Evolutionary conservation across 2,888 invertebrate species (phyloP), one percentile per base, ranked within the genome.

Genomic region (Acanthosepion pharaonis): DNA sequence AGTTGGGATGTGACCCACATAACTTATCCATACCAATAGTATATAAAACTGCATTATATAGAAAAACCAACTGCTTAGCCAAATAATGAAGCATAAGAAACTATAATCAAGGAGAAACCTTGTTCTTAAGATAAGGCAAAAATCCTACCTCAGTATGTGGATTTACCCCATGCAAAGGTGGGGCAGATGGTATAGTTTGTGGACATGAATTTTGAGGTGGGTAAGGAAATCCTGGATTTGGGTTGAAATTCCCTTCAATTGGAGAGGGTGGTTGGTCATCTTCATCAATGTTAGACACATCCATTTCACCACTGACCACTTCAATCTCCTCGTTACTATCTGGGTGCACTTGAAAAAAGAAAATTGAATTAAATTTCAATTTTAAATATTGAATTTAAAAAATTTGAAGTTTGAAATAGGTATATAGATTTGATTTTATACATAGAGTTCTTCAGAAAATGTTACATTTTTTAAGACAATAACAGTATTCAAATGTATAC

Each of bases 271-370:
- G 78, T 78, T n/a, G n/a, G 48, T 96, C 96, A 4, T 96, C 96
- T 94, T 96, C 96, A 48, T 97, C 97, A 48, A 97, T 96, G 95
- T 97, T 97, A 0, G 97, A 97, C 20, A 97, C 97, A 95, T 97
- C 97, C 97, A 97, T 97, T 33, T 96, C 97, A n/a, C 97, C 97
- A 96, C 97, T 97, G n/a, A 97, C 96, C 53, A 96, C 96, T 53
- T 97, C 96, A 49, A 96, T 96, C 91, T 96, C 96, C 64, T 96
- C 96, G 53, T 96, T 96, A 33, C 91, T 94, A 33, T 95, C 95
- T 92, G 95, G 92, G 8, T 78, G n/a, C 11, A 33, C 78, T 78
- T 78, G 15, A 11, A 33, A 78, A 78, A 9, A 78, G 78, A n/a
- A 33, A 78, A 15, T 28, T 25, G 28, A 64, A 3, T 42, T 42